Evolutionary conservation across 2,888 invertebrate genomes (phyloP), one percentile per base, ranked within the genome.

Genomic region (Lysandra bellargus): DNA sequence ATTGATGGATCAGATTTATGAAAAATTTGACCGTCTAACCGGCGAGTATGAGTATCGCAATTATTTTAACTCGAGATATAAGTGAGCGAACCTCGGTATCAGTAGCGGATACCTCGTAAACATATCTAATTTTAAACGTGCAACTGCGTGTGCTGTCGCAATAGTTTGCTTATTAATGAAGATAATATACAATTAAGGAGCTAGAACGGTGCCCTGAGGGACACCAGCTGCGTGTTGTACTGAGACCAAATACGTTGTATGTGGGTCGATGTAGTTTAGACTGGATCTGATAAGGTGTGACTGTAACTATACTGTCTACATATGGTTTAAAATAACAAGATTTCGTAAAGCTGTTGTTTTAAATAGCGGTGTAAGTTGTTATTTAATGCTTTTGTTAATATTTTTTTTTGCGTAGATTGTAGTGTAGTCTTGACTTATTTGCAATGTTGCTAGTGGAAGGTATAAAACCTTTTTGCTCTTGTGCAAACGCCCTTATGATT

Each of bases 201-300:
- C 49, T 76, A 76, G 53, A 33, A 57, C 57, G 30, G 30, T 30
- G 76, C 76, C 76, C 76, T 76, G 76, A 76, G 76, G 76, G 76
- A 76, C 76, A 76, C 76, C 76, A 57, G 76, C 76, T 76, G 76
- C 76, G 53, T 53, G 49, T 53, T 76, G 76, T 76, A 76, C 76
- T 57, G 53, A 57, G 30, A 76, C 76, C 76, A 33, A 76, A 76
- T 76, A 76, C 75, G 53, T 76, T 53, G 12, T 53, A 76, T 76
- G 76, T 76, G 53, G 57, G 76, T 57, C 76, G 76, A 76, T 76
- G 57, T 76, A 30, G 76, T 76, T 76, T 53, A 76, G 53, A 76
- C 57, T 57, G 75, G 75, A 75, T 75, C 75, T 75, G 75, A 75
- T 75, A 75, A 76, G 76, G 76, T 53, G 57, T 33, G 17, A 33